phyloP scores from a whole-genome alignment of 2,888 invertebrate genomes.

The Hirtodrosophila histrioides region DNA sequence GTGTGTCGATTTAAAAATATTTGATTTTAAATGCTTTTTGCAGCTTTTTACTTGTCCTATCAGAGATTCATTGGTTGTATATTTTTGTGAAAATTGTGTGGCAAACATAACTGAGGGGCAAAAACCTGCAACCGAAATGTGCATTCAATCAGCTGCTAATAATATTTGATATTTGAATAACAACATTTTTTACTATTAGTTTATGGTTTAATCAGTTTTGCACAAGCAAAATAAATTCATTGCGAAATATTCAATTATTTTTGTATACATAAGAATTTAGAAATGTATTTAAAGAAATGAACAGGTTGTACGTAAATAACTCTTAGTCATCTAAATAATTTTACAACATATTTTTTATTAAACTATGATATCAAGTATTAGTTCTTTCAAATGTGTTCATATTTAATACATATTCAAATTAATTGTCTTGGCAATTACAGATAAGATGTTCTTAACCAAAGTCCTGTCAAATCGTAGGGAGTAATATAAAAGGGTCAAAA shows the following conservation, averaged over 20 bases:
- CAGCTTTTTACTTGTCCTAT: slow-evolving; percentile 8
- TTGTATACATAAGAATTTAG: too few relatives aligned
- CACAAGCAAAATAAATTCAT: slow-evolving; percentile 2
- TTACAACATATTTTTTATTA: too few relatives aligned
- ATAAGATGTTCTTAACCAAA: too few relatives aligned
- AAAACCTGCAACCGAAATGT: slow-evolving; percentile 21
- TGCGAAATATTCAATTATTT: background rate
- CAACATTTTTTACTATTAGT: slow-evolving; percentile 30
- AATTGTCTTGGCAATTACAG: too few relatives aligned
- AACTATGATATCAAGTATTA: too few relatives aligned
- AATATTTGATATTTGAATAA: slow-evolving; percentile 52
- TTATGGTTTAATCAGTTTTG: slow-evolving; percentile 21
- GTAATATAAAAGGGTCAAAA: too few relatives aligned
- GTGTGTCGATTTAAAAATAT: slow-evolving; percentile 14
- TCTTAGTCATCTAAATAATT: too few relatives aligned
- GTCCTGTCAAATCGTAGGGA: too few relatives aligned
- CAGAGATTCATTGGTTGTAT: slow-evolving; percentile 38
- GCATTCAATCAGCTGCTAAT: slow-evolving; percentile 54
- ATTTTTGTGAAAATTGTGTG: slow-evolving; percentile 13
- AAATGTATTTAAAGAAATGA: too few relatives aligned
- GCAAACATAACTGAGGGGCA: slow-evolving; percentile 1
- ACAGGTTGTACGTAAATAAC: too few relatives aligned
- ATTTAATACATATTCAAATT: too few relatives aligned
- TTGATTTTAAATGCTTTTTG: slow-evolving; percentile 22
- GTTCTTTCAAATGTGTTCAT: too few relatives aligned